Evolutionary conservation across 2,797 vertebrate species (phyloP).

Genomic region (Sebastes cheni): DNA sequence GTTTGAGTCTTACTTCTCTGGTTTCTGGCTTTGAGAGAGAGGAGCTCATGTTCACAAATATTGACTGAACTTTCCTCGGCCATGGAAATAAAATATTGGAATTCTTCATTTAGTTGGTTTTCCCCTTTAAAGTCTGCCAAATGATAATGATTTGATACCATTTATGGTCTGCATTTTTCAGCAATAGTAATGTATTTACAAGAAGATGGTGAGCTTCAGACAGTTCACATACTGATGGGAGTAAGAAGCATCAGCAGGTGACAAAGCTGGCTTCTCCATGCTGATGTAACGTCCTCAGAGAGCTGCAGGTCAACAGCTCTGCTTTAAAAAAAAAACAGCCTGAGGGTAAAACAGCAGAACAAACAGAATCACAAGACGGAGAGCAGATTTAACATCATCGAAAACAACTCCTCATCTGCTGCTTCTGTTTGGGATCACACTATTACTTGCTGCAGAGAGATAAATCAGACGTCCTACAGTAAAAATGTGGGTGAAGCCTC

Average conservation of each 20-base stretch:
- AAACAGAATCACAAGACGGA: background rate
- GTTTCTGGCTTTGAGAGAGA: too few relatives aligned
- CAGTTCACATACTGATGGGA: background rate
- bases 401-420: background rate
- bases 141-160: background rate
- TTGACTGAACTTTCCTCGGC: too few relatives aligned
- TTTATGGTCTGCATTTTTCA: background rate
- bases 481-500: too few relatives aligned
- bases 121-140: background rate
- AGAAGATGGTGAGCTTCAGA: background rate
- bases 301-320: background rate
- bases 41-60: too few relatives aligned
- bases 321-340: background rate
- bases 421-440: background rate
- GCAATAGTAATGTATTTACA: too few relatives aligned
- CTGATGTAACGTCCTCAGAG: slow-evolving; percentile 4
- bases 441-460: background rate
- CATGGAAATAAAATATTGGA: too few relatives aligned
- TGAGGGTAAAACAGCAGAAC: background rate
- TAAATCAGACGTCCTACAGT: background rate
- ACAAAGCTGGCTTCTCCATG: background rate
- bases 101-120: too few relatives aligned
- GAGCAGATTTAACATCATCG: background rate
- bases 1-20: too few relatives aligned
- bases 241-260: background rate